phyloP scores from a whole-genome alignment of 2,888 invertebrate species.

The Anodontia alba region DNA sequence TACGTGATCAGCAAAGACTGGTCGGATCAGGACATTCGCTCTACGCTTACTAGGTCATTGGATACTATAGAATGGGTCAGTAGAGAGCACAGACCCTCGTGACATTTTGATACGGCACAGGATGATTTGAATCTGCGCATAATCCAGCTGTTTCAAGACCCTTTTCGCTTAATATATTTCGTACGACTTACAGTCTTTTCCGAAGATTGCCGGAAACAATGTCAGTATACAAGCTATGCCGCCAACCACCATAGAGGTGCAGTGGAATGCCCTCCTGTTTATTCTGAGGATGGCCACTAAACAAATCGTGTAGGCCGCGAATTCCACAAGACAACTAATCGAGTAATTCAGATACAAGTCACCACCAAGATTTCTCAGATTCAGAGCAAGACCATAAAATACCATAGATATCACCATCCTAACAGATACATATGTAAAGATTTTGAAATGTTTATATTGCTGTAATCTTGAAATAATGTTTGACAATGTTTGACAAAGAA shows the following conservation, averaged over 20 bases:
- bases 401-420: slow-evolving; percentile 15
- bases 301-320: not conserved
- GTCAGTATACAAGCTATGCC: slow-evolving; percentile 12
- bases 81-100: too few relatives aligned
- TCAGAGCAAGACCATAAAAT: slow-evolving; percentile 14
- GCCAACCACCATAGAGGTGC: slow-evolving; percentile 2
- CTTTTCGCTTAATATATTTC: too few relatives aligned
- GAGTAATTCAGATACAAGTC: slow-evolving; percentile 12
- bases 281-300: not conserved
- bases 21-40: too few relatives aligned
- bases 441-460: too few relatives aligned
- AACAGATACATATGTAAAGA: not conserved
- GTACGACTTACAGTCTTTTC: not conserved
- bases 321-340: not conserved
- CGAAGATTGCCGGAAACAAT: slow-evolving; percentile 6
- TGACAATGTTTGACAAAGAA: too few relatives aligned
- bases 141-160: too few relatives aligned
- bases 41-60: too few relatives aligned
- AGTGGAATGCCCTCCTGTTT: not conserved
- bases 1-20: too few relatives aligned
- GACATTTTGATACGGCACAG: too few relatives aligned
- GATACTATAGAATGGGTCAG: too few relatives aligned
- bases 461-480: too few relatives aligned
- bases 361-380: slow-evolving; percentile 13
- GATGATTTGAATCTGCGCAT: too few relatives aligned